phyloP scores from a whole-genome alignment of 2,113 vertebrate genomes.

The Sylvia atricapilla region DNA sequence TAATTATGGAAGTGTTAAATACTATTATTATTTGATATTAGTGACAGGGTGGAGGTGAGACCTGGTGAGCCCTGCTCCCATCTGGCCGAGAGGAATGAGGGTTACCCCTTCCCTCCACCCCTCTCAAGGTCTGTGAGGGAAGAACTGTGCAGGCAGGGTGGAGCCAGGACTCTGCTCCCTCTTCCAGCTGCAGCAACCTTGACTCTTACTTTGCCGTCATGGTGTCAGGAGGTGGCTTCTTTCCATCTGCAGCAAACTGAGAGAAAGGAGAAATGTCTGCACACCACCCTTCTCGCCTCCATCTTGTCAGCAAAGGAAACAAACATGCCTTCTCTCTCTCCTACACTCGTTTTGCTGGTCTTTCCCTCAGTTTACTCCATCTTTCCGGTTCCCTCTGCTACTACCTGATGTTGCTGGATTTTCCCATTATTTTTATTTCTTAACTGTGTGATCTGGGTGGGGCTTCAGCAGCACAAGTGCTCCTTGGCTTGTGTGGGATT shows the following conservation, averaged over 20 bases:
- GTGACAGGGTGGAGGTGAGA: constrained; percentile 29
- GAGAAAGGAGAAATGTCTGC: neutral
- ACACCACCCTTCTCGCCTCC: neutral
- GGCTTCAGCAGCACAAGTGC: neutral
- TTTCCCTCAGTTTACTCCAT: neutral
- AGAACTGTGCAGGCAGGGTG: neutral
- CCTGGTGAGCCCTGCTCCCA: neutral
- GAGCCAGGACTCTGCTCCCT: neutral
- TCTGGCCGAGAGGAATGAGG: constrained; percentile 39
- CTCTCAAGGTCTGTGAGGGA: neutral
- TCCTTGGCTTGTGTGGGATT: neutral
- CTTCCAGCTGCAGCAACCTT: neutral
- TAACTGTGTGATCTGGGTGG: neutral
- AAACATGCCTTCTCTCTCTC: neutral
- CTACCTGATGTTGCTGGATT: neutral
- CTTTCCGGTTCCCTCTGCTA: neutral
- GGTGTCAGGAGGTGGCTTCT: neutral
- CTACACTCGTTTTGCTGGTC: neutral
- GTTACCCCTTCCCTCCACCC: neutral
- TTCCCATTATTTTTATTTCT: neutral
- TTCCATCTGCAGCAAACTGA: neutral
- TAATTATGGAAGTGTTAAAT: constrained; percentile 53
- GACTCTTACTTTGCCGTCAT: neutral
- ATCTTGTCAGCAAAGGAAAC: neutral
- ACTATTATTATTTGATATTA: constrained; percentile 65